Percentiles rank a stretch among this genome's conserved stretches.
phyloP scores from a whole-genome alignment of 2,797 vertebrate species.

The Propithecus deckenii region DNA sequence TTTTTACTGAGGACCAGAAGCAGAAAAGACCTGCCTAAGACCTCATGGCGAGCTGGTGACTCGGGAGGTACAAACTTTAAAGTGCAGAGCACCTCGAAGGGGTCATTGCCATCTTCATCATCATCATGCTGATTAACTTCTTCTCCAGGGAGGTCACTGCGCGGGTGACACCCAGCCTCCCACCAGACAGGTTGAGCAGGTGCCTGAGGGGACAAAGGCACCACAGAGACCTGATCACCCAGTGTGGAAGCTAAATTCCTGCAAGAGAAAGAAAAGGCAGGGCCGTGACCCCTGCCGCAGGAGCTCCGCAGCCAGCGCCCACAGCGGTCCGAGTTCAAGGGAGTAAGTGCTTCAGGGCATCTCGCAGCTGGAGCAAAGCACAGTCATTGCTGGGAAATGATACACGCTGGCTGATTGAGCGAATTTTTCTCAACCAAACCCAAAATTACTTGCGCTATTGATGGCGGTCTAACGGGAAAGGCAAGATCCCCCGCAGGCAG shows the following conservation, averaged over 20 bases:
- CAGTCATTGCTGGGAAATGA: slow-evolving; percentile 36
- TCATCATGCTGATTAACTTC: background rate
- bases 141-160: background rate
- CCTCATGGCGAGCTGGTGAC: no score
- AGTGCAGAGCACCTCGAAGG: background rate
- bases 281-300: background rate
- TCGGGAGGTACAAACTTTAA: rapidly evolving
- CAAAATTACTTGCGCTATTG: slow-evolving; percentile 7
- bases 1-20: no score
- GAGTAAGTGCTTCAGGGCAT: slow-evolving; percentile 70
- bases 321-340: slow-evolving; percentile 65
- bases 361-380: slow-evolving; percentile 50
- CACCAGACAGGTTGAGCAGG: background rate
- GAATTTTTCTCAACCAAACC: slow-evolving; percentile 49
- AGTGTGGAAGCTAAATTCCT: slow-evolving; percentile 56
- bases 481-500: background rate
- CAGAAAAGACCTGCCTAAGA: no score
- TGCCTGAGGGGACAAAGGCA: background rate
- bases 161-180: background rate
- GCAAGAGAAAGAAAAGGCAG: slow-evolving; percentile 37
- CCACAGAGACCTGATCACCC: rapidly evolving
- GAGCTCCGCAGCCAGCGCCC: slow-evolving; percentile 18
- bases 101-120: rapidly evolving
- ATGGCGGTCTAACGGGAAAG: slow-evolving; percentile 22
- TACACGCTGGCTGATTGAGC: slow-evolving; percentile 10